Percentiles rank a stretch among this genome's conserved stretches.
Evolutionary conservation across 1,140 invertebrate genomes (phyloP).

Genomic region (Archegozetes longisetosus): DNA sequence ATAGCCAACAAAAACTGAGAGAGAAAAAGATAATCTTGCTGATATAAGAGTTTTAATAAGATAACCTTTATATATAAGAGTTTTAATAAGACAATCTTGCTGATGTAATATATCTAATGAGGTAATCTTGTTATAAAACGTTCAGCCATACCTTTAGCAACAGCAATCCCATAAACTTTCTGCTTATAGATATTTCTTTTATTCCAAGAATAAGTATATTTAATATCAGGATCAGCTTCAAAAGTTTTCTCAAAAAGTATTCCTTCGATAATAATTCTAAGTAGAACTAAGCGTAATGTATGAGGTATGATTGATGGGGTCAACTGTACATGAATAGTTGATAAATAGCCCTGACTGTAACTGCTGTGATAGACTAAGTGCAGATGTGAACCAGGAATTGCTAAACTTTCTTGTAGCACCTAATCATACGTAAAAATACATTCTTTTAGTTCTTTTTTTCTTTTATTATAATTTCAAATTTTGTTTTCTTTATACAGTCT

Average conservation of each 20-base stretch:
- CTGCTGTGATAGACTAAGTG: slow-evolving; percentile 33
- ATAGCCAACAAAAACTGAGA: slow-evolving; percentile 58
- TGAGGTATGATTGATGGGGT: slow-evolving; percentile 34
- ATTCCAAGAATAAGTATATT: slow-evolving; percentile 36
- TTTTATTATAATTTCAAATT: neutral
- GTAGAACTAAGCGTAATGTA: slow-evolving; percentile 25
- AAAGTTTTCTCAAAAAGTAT: slow-evolving; percentile 31
- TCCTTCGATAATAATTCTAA: slow-evolving; percentile 33
- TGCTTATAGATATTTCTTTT: slow-evolving; percentile 36
- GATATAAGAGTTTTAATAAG: no score
- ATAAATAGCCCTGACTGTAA: slow-evolving; percentile 32
- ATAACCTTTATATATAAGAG: no score
- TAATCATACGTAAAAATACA: slow-evolving; percentile 31
- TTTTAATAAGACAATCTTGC: no score
- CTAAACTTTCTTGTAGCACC: slow-evolving; percentile 84
- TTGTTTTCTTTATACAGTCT: no score
- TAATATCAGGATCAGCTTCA: slow-evolving; percentile 34
- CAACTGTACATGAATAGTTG: slow-evolving; percentile 32
- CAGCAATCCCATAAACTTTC: slow-evolving; percentile 62
- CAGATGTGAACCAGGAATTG: slow-evolving; percentile 58
- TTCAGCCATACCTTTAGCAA: slow-evolving; percentile 41
- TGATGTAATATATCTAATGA: no score
- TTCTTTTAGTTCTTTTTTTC: neutral
- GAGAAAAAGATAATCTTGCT: neutral
- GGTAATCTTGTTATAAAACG: no score